These are phyloP conservation scores for Struthidea cinerea DNA, from an alignment of 2,113 vertebrate species.

Conservation along the genomic window DNA sequence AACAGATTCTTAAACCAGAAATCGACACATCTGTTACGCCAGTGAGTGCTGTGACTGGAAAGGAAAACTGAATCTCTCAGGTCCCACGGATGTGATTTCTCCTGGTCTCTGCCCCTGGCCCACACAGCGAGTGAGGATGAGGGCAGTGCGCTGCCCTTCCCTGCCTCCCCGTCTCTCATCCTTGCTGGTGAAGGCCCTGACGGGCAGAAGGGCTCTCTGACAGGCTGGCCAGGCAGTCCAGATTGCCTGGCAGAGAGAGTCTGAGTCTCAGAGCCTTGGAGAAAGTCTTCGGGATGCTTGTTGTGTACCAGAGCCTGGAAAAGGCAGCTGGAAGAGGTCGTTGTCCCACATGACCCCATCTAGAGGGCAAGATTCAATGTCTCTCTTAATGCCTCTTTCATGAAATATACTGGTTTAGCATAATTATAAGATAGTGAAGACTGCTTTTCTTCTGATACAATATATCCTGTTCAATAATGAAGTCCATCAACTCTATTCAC, in stretches of 20 bases:
- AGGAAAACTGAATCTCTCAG: background rate
- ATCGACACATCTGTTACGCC: background rate
- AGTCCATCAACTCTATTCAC: background rate
- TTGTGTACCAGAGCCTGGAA: background rate
- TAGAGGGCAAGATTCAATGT: background rate
- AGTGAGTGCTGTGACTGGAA: background rate
- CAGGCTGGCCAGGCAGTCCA: background rate
- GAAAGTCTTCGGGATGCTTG: background rate
- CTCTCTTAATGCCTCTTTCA: background rate
- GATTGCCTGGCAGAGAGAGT: background rate
- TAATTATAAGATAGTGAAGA: too few relatives aligned
- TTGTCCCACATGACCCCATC: background rate
- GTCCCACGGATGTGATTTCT: background rate
- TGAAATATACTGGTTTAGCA: background rate
- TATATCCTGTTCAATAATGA: background rate
- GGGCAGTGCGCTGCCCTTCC: background rate
- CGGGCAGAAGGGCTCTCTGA: background rate
- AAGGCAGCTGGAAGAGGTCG: background rate
- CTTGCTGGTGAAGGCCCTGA: background rate
- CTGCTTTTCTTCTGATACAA: background rate
- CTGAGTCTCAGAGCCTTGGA: background rate
- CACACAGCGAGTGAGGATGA: fast-evolving
- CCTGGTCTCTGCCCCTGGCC: background rate
- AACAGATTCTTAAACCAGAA: background rate
- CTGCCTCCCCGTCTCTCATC: background rate